A percentile compares a stretch with the other conserved stretches of the same genome.
phyloP scores from a whole-genome alignment of 1,140 invertebrate species.

The Araneus ventricosus region DNA sequence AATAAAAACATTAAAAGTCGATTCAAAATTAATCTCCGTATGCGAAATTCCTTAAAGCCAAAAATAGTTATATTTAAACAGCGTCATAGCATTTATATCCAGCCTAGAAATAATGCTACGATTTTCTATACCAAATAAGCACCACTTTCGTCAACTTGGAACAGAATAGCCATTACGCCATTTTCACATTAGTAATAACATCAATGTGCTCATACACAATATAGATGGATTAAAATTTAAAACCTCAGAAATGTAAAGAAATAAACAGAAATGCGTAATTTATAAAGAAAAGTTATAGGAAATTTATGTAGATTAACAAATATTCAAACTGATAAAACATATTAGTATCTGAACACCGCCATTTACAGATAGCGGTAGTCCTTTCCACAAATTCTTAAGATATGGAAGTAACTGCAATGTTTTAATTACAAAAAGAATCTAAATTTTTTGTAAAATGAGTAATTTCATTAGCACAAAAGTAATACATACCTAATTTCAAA shows the following conservation, averaged over 20 bases:
- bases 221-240: too few relatives aligned
- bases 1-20: too few relatives aligned
- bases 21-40: too few relatives aligned
- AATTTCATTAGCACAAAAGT: background rate
- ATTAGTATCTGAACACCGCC: background rate
- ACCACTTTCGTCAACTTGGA: too few relatives aligned
- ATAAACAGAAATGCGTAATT: background rate
- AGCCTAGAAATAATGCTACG: too few relatives aligned
- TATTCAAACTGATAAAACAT: background rate
- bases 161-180: background rate
- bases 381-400: background rate
- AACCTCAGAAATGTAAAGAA: background rate
- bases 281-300: background rate
- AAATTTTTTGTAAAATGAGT: background rate
- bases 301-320: background rate
- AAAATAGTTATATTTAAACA: too few relatives aligned
- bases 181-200: background rate
- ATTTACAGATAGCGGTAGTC: background rate
- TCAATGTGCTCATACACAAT: too few relatives aligned
- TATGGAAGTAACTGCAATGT: background rate
- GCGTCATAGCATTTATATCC: too few relatives aligned
- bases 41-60: too few relatives aligned
- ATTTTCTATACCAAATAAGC: too few relatives aligned
- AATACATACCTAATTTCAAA: background rate
- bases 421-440: background rate